A percentile compares a stretch with the other conserved stretches of the same genome.
Evolutionary conservation across 1,140 invertebrate genomes (phyloP).

Genomic region (Frieseomelitta varia): DNA sequence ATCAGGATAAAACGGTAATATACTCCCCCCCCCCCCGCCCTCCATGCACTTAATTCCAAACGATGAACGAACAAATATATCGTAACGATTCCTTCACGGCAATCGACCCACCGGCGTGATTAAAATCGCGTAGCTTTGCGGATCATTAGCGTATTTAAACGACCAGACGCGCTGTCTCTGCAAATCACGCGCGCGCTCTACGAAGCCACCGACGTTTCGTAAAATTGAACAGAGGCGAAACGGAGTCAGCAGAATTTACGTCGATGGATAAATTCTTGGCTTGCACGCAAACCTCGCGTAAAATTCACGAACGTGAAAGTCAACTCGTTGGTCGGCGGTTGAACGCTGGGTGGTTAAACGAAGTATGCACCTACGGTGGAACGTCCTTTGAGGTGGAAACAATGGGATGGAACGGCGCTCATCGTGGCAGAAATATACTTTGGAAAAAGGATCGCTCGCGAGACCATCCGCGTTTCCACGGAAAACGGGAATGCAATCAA

Average conservation of each 20-base stretch:
- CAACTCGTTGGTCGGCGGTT: not conserved
- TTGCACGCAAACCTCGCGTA: not conserved
- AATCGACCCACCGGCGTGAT: conserved; percentile 9
- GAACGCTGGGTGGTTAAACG: not conserved
- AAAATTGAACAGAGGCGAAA: not conserved
- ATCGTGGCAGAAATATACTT: not conserved
- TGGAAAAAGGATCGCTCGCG: not conserved
- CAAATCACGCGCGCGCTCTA: not conserved
- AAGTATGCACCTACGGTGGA: not conserved
- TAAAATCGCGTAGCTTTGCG: not conserved
- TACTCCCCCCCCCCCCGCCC: not conserved
- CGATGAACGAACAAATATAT: not conserved
- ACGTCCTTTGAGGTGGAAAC: not conserved
- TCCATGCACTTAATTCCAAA: not conserved
- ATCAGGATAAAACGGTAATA: not conserved
- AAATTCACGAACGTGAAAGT: not conserved
- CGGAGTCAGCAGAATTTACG: not conserved
- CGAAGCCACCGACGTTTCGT: not conserved
- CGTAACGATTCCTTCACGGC: not conserved
- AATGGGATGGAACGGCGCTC: not conserved
- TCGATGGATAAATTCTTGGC: not conserved
- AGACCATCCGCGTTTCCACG: not conserved
- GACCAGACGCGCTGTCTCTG: not conserved
- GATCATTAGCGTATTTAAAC: conserved; percentile 46
- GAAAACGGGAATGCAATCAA: not conserved